Evolutionary conservation across 2,888 invertebrate species (phyloP).

Genomic region (Tetragonula carbonaria): DNA sequence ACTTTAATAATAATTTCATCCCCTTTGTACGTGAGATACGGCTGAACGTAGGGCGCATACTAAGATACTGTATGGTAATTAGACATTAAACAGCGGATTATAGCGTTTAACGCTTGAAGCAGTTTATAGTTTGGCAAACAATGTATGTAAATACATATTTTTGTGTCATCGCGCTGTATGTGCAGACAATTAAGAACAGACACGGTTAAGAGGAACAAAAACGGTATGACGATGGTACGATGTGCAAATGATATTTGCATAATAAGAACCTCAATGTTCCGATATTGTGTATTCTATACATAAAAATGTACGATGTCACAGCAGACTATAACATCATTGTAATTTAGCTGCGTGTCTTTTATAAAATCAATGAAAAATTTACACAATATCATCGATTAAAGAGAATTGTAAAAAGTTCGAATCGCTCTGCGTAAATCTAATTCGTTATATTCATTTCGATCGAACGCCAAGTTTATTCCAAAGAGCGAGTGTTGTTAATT

Average conservation of each 20-base stretch:
- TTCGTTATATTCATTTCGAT: background rate
- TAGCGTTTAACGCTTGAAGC: constrained; percentile 69
- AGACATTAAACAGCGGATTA: constrained; percentile 77
- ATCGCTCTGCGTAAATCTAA: constrained; percentile 20
- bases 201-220: constrained; percentile 50
- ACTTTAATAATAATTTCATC: constrained; percentile 72
- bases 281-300: constrained; percentile 26
- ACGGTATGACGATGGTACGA: background rate
- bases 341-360: constrained; percentile 46
- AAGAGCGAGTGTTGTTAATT: background rate
- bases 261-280: constrained; percentile 28
- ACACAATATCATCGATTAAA: constrained; percentile 46
- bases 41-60: constrained; percentile 49
- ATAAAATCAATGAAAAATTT: constrained; percentile 37
- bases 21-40: constrained; percentile 56
- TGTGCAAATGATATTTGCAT: constrained; percentile 62
- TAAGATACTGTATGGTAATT: constrained; percentile 77
- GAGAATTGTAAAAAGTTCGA: constrained; percentile 30
- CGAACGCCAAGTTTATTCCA: background rate
- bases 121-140: constrained; percentile 63
- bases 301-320: background rate
- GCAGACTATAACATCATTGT: constrained; percentile 31
- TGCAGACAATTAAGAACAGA: constrained; percentile 60
- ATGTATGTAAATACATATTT: constrained; percentile 43
- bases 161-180: constrained; percentile 48